Base-by-base conservation (phyloP, 35 echinoderm and acorn worm species). In the Apostichopus japonicus region DNA sequence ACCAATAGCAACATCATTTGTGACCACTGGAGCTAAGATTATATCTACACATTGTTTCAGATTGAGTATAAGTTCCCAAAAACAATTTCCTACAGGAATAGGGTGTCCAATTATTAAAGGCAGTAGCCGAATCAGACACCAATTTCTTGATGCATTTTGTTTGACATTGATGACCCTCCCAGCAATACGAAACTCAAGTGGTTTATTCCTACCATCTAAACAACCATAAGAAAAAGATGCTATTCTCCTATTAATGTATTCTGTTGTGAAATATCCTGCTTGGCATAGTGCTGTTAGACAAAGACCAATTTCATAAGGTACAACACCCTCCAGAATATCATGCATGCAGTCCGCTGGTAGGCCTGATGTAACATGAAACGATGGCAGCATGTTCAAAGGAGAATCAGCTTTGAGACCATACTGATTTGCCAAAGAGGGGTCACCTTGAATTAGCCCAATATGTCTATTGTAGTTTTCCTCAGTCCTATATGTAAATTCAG, bases 391-490 rank as follows among this genome's bases (percentile, higher is more conserved):
- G 56, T 91, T 91, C 4, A 78, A 56, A 77, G 58, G 27, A 4
- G 88, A 77, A 8, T 78, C 44, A 9, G 17, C 21, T 78, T 91
- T 91, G 1, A 91, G 10, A 23, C 88, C 88, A 78, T 91, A 91
- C 77, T 77, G 70, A 91, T 78, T 91, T 91, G 70, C 14, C 13
- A 91, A 9, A 78, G 88, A 25, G 7, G 88, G 88, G 23, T 78
- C 72, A 14, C 77, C 72, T 91, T 24, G 11, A 62, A 78, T 27
- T 11, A 91, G 55, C 53, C 15, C 51, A 54, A 78, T 27, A 6
- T 91, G 88, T 24, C 88, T 91, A 2, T 5, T 63, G 56, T 90
- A 90, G 76, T 90, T 90, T 90, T 90, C 88, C 54, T 90, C 24
- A 21, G 53, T 90, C 55, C 88, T 8, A 54, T 0, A 5, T 9